Evolutionary conservation across 2,797 vertebrate genomes (phyloP).

Genomic region (Novumbra hubbsi): DNA sequence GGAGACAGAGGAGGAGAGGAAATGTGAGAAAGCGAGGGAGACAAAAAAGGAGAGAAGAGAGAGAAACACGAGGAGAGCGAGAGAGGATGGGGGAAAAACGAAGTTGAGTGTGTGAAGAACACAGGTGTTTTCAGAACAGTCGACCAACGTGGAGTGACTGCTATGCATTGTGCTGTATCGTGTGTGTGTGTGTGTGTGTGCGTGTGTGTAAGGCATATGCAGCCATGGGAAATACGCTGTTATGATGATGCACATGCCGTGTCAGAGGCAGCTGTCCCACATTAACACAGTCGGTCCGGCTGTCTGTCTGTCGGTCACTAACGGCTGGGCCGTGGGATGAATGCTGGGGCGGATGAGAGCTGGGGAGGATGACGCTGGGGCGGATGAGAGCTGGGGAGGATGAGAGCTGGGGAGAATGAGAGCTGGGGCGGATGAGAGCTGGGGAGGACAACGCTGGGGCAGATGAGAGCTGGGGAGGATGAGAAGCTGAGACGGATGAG

Average conservation of each 20-base stretch:
- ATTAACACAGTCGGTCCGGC: background rate
- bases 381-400: too few relatives aligned
- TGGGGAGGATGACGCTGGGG: too few relatives aligned
- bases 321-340: background rate
- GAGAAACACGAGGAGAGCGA: background rate
- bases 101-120: conserved; percentile 5
- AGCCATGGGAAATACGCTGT: conserved; percentile 22
- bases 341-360: background rate
- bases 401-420: too few relatives aligned
- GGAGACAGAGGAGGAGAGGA: background rate
- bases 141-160: background rate
- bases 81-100: background rate
- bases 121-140: conserved; percentile 3
- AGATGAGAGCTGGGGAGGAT: too few relatives aligned
- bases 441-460: too few relatives aligned
- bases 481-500: too few relatives aligned
- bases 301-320: background rate
- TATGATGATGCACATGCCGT: conserved; percentile 25
- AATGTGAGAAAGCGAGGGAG: background rate
- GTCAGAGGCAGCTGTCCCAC: conserved; percentile 15
- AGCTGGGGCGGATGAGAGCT: too few relatives aligned
- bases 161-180: background rate
- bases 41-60: conserved; percentile 5
- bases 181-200: background rate
- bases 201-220: background rate